Evolutionary conservation across 1,140 invertebrate genomes (phyloP).

Genomic region (Tribolium castaneum): DNA sequence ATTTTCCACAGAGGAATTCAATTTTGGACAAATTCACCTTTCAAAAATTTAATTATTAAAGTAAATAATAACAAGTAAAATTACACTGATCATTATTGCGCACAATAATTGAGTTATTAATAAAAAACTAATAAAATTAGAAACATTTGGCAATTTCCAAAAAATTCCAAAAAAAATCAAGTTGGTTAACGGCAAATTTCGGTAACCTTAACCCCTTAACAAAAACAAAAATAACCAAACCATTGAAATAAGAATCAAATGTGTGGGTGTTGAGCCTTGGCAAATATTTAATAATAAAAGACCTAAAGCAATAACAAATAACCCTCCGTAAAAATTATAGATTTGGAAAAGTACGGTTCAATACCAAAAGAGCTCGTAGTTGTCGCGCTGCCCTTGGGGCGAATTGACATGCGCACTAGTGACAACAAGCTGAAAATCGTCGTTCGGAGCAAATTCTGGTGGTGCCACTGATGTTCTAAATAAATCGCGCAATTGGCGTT

Average conservation of each 20-base stretch:
- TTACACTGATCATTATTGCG: no score
- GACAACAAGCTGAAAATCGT: conserved; percentile 12
- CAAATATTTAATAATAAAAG: neutral
- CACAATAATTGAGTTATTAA: no score
- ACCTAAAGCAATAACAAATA: neutral
- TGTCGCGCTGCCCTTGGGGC: conserved; percentile 41
- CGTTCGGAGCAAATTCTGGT: neutral
- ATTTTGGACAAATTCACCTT: no score
- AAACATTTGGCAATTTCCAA: no score
- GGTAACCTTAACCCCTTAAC: no score
- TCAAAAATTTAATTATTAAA: no score
- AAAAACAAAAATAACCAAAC: neutral
- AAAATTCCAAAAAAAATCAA: no score
- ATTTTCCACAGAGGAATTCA: no score
- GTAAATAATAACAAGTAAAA: no score
- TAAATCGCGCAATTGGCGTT: neutral
- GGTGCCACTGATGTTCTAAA: conserved; percentile 2
- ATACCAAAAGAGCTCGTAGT: conserved; percentile 47
- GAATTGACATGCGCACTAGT: conserved; percentile 35
- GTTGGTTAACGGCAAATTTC: no score
- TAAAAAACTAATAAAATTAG: no score
- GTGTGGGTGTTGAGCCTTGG: neutral
- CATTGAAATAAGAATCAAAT: neutral
- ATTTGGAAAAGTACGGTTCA: conserved; percentile 44
- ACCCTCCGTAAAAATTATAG: conserved; percentile 1